Evolutionary conservation across 2,888 invertebrate species (phyloP), one percentile per base, ranked within the genome.

Genomic region (Tupiocoris notatus): DNA sequence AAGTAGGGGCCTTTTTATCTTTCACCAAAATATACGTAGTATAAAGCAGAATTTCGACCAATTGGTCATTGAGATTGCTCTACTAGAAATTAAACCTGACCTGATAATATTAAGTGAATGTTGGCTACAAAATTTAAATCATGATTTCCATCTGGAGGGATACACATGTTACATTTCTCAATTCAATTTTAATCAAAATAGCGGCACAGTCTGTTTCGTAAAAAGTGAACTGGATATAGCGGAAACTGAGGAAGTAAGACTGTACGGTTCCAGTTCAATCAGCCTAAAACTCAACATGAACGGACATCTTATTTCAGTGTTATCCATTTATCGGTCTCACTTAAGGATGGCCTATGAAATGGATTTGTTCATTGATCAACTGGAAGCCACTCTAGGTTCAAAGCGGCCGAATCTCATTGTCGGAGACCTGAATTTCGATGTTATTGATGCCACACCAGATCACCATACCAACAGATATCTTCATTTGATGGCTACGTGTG

Each of bases 31-130:
- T 17, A n/a, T 23, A 23, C 22, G 64, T 22, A 64, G 64, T 24
- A 64, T 64, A n/a, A 64, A 64, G n/a, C 64, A 64, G 25, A 64
- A 64, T 64, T 64, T 64, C 24, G 64, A 64, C n/a, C 22, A 64
- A n/a, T 24, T 64, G n/a, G 64, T 22, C 6, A 24, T 64, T 21
- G 64, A 64, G n/a, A 23, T 64, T 16, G 7, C 64, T n/a, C n/a
- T 23, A 24, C 23, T 64, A 16, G 25, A 64, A 9, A 23, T 25
- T 6, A 64, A 64, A 23, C 64, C 64, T 16, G 64, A 64, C n/a
- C 22, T 64, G 64, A 23, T 64, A 23, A n/a, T 64, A 17, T 25
- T 64, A 3, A 64, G 64, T 17, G 64, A 64, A 64, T 64, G 64
- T 24, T 64, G 64, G 64, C 64, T 64, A 1, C 18, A 23, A 23